Conservation (phyloP, 2,888 invertebrate species). For the Homarus gammarus region DNA sequence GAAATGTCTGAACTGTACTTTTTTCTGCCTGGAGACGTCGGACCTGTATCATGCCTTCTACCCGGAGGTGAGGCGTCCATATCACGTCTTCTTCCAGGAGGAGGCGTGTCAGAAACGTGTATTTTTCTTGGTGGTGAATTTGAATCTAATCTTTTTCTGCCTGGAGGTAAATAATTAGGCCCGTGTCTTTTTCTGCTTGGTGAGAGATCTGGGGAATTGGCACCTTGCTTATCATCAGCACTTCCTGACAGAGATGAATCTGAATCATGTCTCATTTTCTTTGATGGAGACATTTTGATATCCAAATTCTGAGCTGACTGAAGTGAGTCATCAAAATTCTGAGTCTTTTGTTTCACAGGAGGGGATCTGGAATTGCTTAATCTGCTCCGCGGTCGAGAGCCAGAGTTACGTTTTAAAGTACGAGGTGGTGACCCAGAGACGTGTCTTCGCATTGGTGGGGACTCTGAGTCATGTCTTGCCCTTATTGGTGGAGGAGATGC, state of each 20-base stretch:
- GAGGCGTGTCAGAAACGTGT: slow-evolving; percentile 54
- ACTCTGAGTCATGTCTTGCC: slow-evolving; percentile 78
- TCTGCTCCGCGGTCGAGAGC: not conserved
- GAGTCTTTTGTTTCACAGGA: slow-evolving; percentile 78
- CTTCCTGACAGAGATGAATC: slow-evolving; percentile 78
- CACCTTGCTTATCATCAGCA: not conserved
- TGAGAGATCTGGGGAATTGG: not conserved
- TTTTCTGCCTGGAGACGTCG: slow-evolving; percentile 50
- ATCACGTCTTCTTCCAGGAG: slow-evolving; percentile 71
- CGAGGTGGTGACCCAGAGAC: slow-evolving; percentile 33
- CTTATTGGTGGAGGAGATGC: slow-evolving; percentile 76
- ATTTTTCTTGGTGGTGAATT: slow-evolving; percentile 77
- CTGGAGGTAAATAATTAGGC: slow-evolving; percentile 58
- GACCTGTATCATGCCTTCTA: slow-evolving; percentile 73
- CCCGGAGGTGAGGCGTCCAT: slow-evolving; percentile 70
- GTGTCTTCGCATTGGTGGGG: slow-evolving; percentile 19
- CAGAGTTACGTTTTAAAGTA: slow-evolving; percentile 66
- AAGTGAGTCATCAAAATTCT: not conserved
- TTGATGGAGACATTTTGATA: slow-evolving; percentile 78
- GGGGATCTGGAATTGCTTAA: slow-evolving; percentile 25
- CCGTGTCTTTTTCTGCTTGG: slow-evolving; percentile 30
- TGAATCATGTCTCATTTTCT: slow-evolving; percentile 78
- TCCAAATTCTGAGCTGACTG: not conserved
- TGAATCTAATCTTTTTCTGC: slow-evolving; percentile 71
- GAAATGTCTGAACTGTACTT: slow-evolving; percentile 64